Base-by-base conservation (phyloP, 23 tunicate genomes). In the Trididemnum nubilum region DNA sequence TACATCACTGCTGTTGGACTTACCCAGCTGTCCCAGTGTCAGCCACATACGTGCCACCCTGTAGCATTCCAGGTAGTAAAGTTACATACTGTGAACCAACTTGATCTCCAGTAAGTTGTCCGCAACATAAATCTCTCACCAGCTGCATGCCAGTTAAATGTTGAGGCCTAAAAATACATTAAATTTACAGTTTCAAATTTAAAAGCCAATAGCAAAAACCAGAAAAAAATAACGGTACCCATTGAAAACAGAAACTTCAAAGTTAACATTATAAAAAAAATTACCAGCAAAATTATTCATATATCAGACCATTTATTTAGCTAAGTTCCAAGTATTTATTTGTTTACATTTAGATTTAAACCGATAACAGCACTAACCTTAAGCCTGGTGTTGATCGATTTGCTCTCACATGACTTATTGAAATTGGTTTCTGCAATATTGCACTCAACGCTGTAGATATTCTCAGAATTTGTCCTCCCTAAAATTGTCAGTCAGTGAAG, bases 21-120 rank as follows among this genome's bases (percentile, higher is more conserved):
- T 30, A 83, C 83, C 94, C 97, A 35, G 97, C 97, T 57, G 97
- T 91, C 5, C 97, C 97, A 59, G 87, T 91, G 82, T 91, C 97
- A 22, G 87, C 90, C 0, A 85, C 33, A 66, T 36, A 91, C 27
- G 81, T 91, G 21, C 97, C 97, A 70, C 87, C 75, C 73, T 91
- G 90, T 35, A 85, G 67, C 90, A 86, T 86, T 36, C 87, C 87
- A 1, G 97, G 97, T 1, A 86, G 69, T 22, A 91, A 82, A 0
- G 90, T 82, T 30, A 91, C 71, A 61, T 76, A 83, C 58, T 91
- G 97, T 1, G 97, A 89, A 9, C 90, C 87, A 18, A 86, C 85
- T 82, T 91, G 90, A 39, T 86, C 90, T 15, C 97, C 97, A 34
- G 87, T 86, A 33, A 91, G 71, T 35, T 91, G 90, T 3, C 87